These are phyloP conservation scores for Ramphastos sulfuratus DNA, from an alignment of 2,113 vertebrate species.

Conservation along the genomic window DNA sequence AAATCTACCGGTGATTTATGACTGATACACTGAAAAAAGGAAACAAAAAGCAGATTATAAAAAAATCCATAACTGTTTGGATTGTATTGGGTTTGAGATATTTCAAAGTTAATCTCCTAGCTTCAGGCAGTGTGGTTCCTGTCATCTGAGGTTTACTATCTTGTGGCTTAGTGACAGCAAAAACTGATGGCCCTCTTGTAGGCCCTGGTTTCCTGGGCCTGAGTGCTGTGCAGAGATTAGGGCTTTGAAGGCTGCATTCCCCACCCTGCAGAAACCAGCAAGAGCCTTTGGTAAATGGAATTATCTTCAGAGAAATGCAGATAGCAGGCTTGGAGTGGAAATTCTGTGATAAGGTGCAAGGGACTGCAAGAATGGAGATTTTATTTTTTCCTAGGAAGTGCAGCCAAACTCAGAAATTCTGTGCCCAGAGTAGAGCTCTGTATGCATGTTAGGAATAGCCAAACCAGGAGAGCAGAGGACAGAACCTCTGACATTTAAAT, in stretches of 20 bases:
- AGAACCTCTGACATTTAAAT: background rate
- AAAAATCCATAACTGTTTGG: background rate
- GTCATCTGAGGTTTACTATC: background rate
- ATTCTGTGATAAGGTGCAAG: background rate
- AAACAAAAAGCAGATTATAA: background rate
- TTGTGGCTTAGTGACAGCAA: background rate
- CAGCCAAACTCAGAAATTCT: background rate
- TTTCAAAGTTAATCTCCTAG: background rate
- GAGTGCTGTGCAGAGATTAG: background rate
- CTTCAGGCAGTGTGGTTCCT: background rate
- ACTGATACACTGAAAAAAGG: background rate
- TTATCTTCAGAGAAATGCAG: background rate
- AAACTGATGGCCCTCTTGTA: background rate
- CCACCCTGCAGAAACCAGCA: background rate
- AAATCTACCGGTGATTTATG: background rate
- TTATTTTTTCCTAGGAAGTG: background rate
- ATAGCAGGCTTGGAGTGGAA: background rate
- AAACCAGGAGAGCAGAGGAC: background rate
- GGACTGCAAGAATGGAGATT: background rate
- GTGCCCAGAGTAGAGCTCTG: background rate
- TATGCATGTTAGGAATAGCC: fast-evolving
- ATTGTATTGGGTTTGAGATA: background rate
- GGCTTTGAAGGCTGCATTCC: background rate
- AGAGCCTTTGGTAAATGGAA: background rate
- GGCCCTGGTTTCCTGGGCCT: background rate